phyloP scores from a whole-genome alignment of 2,888 invertebrate genomes.

The Fragum sueziense region DNA sequence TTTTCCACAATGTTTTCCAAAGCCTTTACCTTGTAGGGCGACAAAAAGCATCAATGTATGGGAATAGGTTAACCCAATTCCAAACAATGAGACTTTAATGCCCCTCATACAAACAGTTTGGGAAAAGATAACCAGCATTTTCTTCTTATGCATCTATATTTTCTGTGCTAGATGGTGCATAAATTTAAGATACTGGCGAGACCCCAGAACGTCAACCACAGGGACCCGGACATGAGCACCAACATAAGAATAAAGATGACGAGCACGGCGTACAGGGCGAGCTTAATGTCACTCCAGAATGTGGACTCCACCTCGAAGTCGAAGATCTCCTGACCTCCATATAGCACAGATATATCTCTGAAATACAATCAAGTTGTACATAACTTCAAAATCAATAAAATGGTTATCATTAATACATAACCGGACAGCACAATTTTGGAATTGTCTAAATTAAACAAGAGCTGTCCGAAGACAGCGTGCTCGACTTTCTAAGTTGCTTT shows the following conservation, averaged over 20 bases:
- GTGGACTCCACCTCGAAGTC: slow-evolving; percentile 78
- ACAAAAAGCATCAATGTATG: background rate
- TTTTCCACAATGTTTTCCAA: background rate
- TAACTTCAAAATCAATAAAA: too few species aligned
- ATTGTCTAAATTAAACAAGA: too few species aligned
- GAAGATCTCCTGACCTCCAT: slow-evolving; percentile 79
- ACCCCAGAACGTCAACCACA: slow-evolving; percentile 77
- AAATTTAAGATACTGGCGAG: slow-evolving; percentile 71
- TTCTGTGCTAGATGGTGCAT: background rate
- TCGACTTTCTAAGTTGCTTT: too few species aligned
- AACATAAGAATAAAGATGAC: slow-evolving; percentile 76
- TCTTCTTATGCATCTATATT: too few species aligned
- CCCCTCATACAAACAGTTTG: too few species aligned
- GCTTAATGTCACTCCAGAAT: slow-evolving; percentile 77
- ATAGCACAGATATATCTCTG: slow-evolving; percentile 77
- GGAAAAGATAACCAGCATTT: too few species aligned
- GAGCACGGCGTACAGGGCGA: slow-evolving; percentile 70
- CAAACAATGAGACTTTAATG: too few species aligned
- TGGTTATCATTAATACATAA: too few species aligned
- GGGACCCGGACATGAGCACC: slow-evolving; percentile 76
- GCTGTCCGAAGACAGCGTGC: too few species aligned
- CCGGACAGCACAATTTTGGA: too few species aligned
- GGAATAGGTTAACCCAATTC: background rate
- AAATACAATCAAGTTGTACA: too few species aligned
- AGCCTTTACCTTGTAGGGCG: background rate